Conservation (phyloP, 2,113 vertebrate genomes). For the Cariama cristata region DNA sequence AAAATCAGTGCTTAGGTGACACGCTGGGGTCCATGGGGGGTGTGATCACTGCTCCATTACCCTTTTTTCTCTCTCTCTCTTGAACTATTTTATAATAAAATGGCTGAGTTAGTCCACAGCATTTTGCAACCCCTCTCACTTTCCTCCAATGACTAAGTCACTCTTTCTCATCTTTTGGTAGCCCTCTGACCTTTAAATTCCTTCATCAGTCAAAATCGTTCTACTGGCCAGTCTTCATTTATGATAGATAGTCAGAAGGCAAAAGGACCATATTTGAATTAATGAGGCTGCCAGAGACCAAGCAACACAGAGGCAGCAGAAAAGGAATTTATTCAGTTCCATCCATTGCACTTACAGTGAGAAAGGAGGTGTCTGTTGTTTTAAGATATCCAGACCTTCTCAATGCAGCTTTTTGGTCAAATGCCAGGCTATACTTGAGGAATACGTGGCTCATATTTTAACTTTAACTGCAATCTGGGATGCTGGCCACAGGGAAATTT, state of each 20-base stretch:
- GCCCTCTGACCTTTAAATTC: neutral
- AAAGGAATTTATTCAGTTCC: neutral
- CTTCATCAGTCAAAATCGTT: neutral
- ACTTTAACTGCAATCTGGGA: neutral
- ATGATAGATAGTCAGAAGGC: neutral
- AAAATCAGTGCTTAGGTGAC: neutral
- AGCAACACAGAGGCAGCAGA: neutral
- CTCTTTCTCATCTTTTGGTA: neutral
- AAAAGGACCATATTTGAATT: neutral
- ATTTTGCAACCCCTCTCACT: neutral
- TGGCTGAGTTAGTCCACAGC: neutral
- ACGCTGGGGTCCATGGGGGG: fast-evolving
- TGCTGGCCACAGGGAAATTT: neutral
- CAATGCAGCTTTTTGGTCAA: neutral
- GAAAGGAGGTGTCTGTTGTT: neutral
- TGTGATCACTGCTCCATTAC: neutral
- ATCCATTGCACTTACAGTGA: neutral
- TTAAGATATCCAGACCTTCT: neutral
- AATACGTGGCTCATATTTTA: neutral
- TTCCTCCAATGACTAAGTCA: neutral
- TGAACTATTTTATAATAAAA: neutral
- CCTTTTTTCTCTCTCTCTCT: neutral
- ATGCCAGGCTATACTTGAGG: neutral
- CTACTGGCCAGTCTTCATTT: neutral
- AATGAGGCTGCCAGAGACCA: neutral